Conservation (phyloP, 92 coral and sea anemone genomes). For the Heliopora coerulea region DNA sequence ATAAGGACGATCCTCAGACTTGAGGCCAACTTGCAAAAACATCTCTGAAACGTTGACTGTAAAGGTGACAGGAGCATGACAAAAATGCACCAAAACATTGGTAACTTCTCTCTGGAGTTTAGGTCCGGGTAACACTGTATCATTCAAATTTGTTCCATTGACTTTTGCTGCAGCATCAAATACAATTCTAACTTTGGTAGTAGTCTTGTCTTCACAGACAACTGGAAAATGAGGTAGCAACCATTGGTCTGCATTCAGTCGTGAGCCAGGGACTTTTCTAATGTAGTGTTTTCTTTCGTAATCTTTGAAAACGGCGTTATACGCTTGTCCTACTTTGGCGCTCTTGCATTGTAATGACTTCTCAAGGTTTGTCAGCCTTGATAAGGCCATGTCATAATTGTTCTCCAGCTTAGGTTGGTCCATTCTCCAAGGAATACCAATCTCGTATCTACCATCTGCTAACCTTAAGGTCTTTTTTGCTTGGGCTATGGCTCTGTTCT, state of each 20-base stretch:
- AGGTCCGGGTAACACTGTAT: conserved; percentile 38
- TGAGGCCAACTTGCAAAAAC: conserved; percentile 47
- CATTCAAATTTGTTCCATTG: conserved; percentile 48
- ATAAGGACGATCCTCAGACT: conserved; percentile 23
- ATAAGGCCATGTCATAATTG: conserved; percentile 43
- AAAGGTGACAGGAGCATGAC: conserved; percentile 38
- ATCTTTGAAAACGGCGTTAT: conserved; percentile 30
- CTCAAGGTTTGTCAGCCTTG: conserved; percentile 41
- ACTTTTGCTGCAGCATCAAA: conserved; percentile 45
- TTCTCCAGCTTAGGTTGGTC: conserved; percentile 42
- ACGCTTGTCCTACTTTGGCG: conserved; percentile 32
- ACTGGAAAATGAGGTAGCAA: conserved; percentile 55
- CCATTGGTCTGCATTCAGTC: conserved; percentile 3
- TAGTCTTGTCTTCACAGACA: conserved; percentile 26
- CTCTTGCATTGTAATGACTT: conserved; percentile 32
- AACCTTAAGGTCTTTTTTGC: conserved; percentile 21
- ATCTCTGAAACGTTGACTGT: conserved; percentile 47
- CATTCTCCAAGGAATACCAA: conserved; percentile 44
- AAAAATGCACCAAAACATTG: conserved; percentile 37
- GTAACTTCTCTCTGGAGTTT: conserved; percentile 50
- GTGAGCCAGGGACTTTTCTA: conserved; percentile 13
- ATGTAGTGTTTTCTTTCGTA: conserved; percentile 47
- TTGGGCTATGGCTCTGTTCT: conserved; percentile 20
- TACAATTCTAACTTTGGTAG: conserved; percentile 41
- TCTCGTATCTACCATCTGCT: conserved; percentile 13